Percentiles rank a stretch among this genome's conserved stretches.
phyloP scores from a whole-genome alignment of 2,113 vertebrate genomes.

The Microtus richardsoni region DNA sequence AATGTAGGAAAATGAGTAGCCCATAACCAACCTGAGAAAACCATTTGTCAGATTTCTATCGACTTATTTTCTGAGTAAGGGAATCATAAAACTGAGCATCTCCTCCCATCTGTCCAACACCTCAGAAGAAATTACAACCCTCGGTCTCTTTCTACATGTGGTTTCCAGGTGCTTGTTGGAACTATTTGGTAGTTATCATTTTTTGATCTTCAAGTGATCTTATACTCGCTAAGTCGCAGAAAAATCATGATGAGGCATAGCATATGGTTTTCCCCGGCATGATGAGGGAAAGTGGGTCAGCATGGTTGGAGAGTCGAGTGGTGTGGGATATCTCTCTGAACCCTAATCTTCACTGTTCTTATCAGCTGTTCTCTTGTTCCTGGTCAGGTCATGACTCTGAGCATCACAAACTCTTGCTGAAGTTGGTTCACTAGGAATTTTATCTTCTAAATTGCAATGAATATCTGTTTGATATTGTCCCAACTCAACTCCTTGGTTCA shows the following conservation, averaged over 20 bases:
- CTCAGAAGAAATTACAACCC: slow-evolving; percentile 32
- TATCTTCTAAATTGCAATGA: slow-evolving; percentile 45
- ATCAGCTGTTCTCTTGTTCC: slow-evolving; percentile 26
- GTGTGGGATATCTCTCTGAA: neutral
- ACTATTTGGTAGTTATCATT: slow-evolving; percentile 36
- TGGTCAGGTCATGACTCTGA: neutral
- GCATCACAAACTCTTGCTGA: neutral
- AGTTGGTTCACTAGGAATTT: slow-evolving; percentile 36
- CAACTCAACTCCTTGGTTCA: slow-evolving; percentile 4
- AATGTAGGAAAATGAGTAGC: neutral
- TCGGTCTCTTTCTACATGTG: neutral
- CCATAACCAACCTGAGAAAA: neutral
- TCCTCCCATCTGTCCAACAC: neutral
- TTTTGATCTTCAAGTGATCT: slow-evolving; percentile 43
- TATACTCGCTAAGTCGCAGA: slow-evolving; percentile 50
- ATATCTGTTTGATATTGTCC: slow-evolving; percentile 48
- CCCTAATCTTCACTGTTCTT: neutral
- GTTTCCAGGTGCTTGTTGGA: neutral
- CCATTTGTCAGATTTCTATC: slow-evolving; percentile 43
- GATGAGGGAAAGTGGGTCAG: slow-evolving; percentile 13
- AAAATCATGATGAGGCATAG: neutral
- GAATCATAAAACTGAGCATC: slow-evolving; percentile 24
- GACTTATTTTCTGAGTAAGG: slow-evolving; percentile 22
- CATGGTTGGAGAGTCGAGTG: neutral
- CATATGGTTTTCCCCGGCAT: neutral